phyloP scores from a whole-genome alignment of 2,888 invertebrate genomes.

The Torymus texanus region DNA sequence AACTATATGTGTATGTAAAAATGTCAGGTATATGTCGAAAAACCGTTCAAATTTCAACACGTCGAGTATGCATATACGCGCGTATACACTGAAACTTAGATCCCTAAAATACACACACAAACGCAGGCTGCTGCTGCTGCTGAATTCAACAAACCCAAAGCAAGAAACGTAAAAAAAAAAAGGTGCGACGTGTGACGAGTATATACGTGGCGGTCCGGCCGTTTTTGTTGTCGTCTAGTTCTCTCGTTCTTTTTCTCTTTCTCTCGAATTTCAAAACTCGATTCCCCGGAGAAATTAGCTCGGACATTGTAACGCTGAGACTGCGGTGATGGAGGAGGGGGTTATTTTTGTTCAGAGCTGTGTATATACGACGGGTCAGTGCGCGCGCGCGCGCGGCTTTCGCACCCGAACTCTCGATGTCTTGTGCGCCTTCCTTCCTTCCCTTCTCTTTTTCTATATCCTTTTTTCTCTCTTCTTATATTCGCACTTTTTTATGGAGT shows the following conservation, averaged over 20 bases:
- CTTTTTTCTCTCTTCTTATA: neutral
- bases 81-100: neutral
- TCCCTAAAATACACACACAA: too few species aligned
- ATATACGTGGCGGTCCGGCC: conserved; percentile 21
- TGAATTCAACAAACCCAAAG: conserved; percentile 46
- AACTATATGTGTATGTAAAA: conserved; percentile 4
- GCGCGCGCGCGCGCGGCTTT: conserved; percentile 16
- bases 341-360: conserved; percentile 54
- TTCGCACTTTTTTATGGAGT: conserved; percentile 1
- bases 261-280: conserved; percentile 71
- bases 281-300: conserved; percentile 69
- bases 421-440: conserved; percentile 28
- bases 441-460: neutral
- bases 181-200: conserved; percentile 63
- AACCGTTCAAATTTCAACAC: conserved; percentile 62
- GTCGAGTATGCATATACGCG: neutral
- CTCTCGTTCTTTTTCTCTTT: conserved; percentile 19
- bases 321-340: conserved; percentile 41
- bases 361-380: conserved; percentile 42
- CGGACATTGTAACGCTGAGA: conserved; percentile 60
- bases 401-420: conserved; percentile 36
- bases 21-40: conserved; percentile 43
- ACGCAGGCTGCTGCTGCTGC: neutral
- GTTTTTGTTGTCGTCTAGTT: conserved; percentile 39
- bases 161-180: conserved; percentile 61